Evolutionary conservation across 1,140 invertebrate species (phyloP).

Genomic region (Zaprionus kolodkinae): DNA sequence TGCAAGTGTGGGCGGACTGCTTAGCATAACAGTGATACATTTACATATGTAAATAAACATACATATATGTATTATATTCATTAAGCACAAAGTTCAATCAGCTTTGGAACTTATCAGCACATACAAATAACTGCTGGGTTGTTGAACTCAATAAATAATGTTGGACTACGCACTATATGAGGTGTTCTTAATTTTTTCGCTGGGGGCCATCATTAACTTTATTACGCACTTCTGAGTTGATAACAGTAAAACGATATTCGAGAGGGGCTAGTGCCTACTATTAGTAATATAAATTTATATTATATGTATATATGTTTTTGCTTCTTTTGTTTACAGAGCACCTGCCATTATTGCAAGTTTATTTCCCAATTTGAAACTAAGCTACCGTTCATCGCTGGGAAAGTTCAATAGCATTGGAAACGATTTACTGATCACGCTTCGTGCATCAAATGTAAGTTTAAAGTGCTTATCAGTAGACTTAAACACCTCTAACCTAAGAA

Average conservation of each 20-base stretch:
- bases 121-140: constrained; percentile 45
- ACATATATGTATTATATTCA: background rate
- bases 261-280: background rate
- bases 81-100: constrained; percentile 57
- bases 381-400: constrained; percentile 71
- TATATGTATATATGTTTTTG: background rate
- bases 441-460: constrained; percentile 71
- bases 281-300: constrained; percentile 1
- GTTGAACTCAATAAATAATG: constrained; percentile 46
- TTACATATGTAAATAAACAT: background rate
- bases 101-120: constrained; percentile 65
- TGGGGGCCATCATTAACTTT: constrained; percentile 36
- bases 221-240: constrained; percentile 56
- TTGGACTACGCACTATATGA: constrained; percentile 64
- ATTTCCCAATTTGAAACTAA: constrained; percentile 80
- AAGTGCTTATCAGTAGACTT: constrained; percentile 45
- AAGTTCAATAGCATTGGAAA: constrained; percentile 78
- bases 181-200: constrained; percentile 20
- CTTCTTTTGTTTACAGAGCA: constrained; percentile 68
- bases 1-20: background rate
- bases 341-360: constrained; percentile 72
- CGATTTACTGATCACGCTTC: constrained; percentile 72
- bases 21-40: constrained; percentile 1
- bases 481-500: constrained; percentile 48
- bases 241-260: constrained; percentile 4